Conservation (phyloP, 2,113 vertebrate species). For the Coturnix japonica region DNA sequence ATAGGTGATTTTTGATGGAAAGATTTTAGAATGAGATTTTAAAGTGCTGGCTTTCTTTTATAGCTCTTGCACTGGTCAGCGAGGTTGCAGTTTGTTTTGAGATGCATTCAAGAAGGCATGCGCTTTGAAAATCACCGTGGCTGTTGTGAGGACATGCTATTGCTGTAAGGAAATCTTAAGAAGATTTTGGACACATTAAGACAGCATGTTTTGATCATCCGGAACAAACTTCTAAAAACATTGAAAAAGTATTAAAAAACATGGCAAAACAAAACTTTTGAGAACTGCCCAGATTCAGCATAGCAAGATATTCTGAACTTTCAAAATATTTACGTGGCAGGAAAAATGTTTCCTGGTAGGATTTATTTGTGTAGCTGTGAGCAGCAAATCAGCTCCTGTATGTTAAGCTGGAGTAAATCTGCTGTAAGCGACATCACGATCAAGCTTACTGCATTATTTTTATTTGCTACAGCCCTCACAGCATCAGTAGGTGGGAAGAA, state of each 20-base stretch:
- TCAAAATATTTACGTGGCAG: background rate
- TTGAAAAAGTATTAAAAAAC: background rate
- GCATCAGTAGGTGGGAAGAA: background rate
- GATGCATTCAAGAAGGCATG: background rate
- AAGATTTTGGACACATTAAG: background rate
- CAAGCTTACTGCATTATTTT: background rate
- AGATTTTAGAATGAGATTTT: background rate
- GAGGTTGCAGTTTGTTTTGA: background rate
- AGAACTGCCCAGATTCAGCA: background rate
- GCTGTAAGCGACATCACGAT: background rate
- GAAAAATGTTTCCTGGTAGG: background rate
- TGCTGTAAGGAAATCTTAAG: background rate
- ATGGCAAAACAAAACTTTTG: background rate
- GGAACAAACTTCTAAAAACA: background rate
- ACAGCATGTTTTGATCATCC: background rate
- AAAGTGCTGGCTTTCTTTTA: background rate
- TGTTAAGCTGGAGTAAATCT: background rate
- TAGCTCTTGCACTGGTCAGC: background rate
- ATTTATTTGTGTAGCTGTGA: background rate
- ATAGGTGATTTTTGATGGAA: conserved; percentile 20
- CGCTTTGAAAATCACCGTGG: background rate
- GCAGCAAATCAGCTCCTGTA: background rate
- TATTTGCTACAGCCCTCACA: background rate
- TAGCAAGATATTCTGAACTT: background rate
- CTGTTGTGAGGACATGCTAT: background rate